Conservation (phyloP, 2,113 vertebrate species). For the Pachycephala philippinensis region DNA sequence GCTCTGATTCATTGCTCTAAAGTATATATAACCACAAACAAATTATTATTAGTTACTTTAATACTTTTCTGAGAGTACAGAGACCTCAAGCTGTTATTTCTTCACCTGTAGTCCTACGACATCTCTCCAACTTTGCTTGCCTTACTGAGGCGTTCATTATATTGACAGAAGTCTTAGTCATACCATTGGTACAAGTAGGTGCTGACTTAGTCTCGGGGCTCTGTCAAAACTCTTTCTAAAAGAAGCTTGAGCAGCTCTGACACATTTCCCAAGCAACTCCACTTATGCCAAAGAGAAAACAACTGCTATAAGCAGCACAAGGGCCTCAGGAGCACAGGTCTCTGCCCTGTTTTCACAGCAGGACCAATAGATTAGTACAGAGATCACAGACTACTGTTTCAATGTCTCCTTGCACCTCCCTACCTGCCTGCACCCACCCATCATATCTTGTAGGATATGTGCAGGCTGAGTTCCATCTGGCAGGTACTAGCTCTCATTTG, state of each 20-base stretch:
- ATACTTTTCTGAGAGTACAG: neutral
- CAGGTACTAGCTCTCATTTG: neutral
- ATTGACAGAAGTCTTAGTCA: neutral
- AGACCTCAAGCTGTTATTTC: neutral
- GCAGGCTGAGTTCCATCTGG: neutral
- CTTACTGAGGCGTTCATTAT: neutral
- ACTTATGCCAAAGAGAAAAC: neutral
- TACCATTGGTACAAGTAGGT: neutral
- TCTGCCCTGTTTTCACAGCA: neutral
- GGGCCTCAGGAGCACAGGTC: neutral
- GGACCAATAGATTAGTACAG: neutral
- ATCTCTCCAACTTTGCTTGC: neutral
- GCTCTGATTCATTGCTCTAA: slow-evolving; percentile 19
- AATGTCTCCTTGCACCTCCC: neutral
- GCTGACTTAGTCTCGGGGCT: neutral
- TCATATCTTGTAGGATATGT: neutral
- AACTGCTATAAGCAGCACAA: neutral
- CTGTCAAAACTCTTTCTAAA: neutral
- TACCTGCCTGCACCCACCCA: neutral
- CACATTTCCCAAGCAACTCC: neutral
- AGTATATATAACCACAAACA: slow-evolving; percentile 13
- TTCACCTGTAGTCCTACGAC: neutral
- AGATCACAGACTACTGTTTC: neutral
- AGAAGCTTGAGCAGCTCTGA: neutral
- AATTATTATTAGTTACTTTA: neutral